These are phyloP conservation scores for Murina feae DNA, from an alignment of 2,113 vertebrate species.

Conservation along the genomic window DNA sequence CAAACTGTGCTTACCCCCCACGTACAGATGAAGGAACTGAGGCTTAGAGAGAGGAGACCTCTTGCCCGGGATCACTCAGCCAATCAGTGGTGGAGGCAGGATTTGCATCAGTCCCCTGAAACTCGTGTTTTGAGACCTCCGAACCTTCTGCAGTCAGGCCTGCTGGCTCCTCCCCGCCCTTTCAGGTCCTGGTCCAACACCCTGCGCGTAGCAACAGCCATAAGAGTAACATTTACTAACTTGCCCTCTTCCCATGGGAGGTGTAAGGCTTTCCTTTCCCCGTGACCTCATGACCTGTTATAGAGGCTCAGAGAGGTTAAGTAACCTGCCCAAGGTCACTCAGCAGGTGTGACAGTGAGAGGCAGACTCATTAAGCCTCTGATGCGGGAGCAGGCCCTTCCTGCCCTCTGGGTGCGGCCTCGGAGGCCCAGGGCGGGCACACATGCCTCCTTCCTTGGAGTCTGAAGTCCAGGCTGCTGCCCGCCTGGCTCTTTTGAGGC, in stretches of 20 bases:
- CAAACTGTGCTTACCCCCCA: neutral
- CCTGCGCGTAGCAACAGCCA: no score
- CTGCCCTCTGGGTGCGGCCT: neutral
- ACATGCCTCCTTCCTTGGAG: fast-evolving
- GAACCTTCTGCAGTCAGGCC: neutral
- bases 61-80: neutral
- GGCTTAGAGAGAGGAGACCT: neutral
- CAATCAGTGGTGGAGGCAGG: neutral
- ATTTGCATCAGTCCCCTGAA: neutral
- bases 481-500: neutral
- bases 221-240: neutral
- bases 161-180: neutral
- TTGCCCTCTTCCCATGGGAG: no score
- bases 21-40: neutral
- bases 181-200: neutral
- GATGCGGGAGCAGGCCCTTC: neutral
- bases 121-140: neutral
- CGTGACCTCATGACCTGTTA: neutral
- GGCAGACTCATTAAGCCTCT: neutral
- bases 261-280: neutral
- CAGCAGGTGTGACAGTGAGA: neutral
- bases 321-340: neutral
- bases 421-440: no score
- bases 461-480: neutral
- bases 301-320: neutral